Base-by-base conservation (phyloP, 2,888 invertebrate species). In the Amphipoea oculea region DNA sequence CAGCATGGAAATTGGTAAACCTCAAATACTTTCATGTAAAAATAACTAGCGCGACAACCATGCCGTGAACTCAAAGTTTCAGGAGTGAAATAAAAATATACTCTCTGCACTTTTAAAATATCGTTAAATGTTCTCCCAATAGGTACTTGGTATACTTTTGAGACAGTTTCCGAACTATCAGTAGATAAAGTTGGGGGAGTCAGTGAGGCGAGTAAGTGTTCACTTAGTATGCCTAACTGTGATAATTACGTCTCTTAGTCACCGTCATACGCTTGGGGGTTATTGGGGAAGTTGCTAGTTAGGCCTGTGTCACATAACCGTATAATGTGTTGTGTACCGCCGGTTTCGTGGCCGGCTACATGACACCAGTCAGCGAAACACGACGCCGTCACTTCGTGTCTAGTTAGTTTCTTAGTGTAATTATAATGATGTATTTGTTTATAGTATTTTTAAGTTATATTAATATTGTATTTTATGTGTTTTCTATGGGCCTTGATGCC, bases 231-330 rank as follows among this genome's bases (percentile, higher is more conserved):
- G 76, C 76, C 76, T 77, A 79, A 81, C 82, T 77, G 76, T 67
- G 69, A 73, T 89, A 88, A 89, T 88, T 80, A 88, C 74, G 78
- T 82, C 75, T 73, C 71, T 77, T 48, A 78, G 85, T 79, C 74
- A 78, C 77, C 66, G 78, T 68, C 74, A 74, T 84, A 78, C 63
- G 57, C 63, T 78, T 57, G 66, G 23, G 48, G 73, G 81, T 83
- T 87, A 87, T 82, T 84, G 74, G 81, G 68, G 78, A 77, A 83
- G 76, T 85, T 87, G 67, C 68, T 68, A 20, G 71, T 70, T 86
- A 73, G 60, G 73, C 54, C 51, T 68, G 40, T 69, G 69, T 48
- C 60, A 57, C 67, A 72, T 68, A 40, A 62, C 23, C n/a, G 84
- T 68, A 86, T 73, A 71, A 85, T 57, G 29, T 14, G 62, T n/a